Evolutionary conservation across 2,797 vertebrate genomes (phyloP), one percentile per base, ranked within the genome.

Genomic region (Crocidura indochinensis): DNA sequence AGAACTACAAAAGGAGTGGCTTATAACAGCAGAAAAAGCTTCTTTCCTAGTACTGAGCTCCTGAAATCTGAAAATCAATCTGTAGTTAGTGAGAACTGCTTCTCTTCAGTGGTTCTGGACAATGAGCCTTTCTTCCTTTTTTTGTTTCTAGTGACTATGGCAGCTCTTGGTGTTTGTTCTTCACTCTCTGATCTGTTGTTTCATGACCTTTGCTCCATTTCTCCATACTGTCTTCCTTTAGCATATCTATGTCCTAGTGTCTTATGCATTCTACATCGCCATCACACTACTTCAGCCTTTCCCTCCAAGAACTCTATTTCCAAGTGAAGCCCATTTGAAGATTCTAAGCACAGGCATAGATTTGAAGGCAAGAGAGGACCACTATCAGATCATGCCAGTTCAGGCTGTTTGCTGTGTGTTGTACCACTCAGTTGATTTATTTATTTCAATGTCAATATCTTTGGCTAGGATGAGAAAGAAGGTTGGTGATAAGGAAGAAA

Each of bases 121-220:
- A 2, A 20, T 24, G 31, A n/a, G 3, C 2, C 7, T 73, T 38
- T 27, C n/a, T 26, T 10, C 20, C 19, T 78, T 46, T 68, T 47
- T 68, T 9, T 27, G 44, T 6, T 49, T 53, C n/a, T 15, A 6
- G 1, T 29, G 44, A 51, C 10, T 85, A n/a, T 38, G 29, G 51
- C 24, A 29, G 15, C 51, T 14, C 51, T 53, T 38, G 38, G 38
- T 38, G 10, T 0, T 2, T 4, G 4, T 19, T 15, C 69, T 62
- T 46, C 0, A 4, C 2, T 72, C 75, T 24, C 72, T 53, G 10
- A 8, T 17, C 31, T 1, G 2, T 38, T 47, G 17, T 65, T 31
- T 29, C 26, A 1, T 0, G 2, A 3, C 7, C 0, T 46, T 27
- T 8, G n/a, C 65, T 62, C 47, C 1, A 8, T n/a, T 14, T 46